phyloP scores from a whole-genome alignment of 2,888 invertebrate genomes.

The Automeris io region DNA sequence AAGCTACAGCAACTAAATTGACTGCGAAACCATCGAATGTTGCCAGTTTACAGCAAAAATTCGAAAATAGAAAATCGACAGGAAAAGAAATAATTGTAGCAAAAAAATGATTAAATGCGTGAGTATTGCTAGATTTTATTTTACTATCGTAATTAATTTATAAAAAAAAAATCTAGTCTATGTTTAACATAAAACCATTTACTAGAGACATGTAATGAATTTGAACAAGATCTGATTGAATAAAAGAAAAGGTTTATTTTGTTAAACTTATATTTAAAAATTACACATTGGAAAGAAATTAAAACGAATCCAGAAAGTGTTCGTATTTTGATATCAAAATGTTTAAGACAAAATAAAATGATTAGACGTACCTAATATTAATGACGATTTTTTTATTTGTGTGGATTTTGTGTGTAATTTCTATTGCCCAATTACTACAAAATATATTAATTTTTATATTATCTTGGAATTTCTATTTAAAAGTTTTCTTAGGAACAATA shows the following conservation, averaged over 20 bases:
- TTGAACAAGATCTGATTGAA: constrained; percentile 1
- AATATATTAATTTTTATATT: background rate
- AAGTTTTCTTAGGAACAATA: background rate
- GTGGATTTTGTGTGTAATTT: constrained; percentile 16
- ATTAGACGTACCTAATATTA: constrained; percentile 15
- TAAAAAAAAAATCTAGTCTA: constrained; percentile 27
- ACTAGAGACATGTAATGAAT: constrained; percentile 8
- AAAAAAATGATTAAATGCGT: constrained; percentile 37
- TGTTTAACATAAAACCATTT: constrained; percentile 17
- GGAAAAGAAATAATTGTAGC: constrained; percentile 55
- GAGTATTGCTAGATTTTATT: constrained; percentile 18
- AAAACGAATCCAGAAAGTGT: constrained; percentile 27
- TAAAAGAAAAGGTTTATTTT: background rate
- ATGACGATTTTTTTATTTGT: constrained; percentile 18
- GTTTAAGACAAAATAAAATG: constrained; percentile 1
- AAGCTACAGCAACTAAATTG: constrained; percentile 60
- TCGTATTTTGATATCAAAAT: constrained; percentile 42
- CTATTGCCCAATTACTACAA: background rate
- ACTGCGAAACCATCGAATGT: constrained; percentile 81
- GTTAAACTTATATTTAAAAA: background rate
- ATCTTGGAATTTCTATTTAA: background rate
- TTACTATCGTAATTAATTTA: constrained; percentile 18
- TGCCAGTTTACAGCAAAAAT: constrained; percentile 87
- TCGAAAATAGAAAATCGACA: constrained; percentile 78
- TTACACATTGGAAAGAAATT: background rate